Evolutionary conservation across 2,888 invertebrate genomes (phyloP), one percentile per base, ranked within the genome.

Genomic region (Eristalis arbustorum): DNA sequence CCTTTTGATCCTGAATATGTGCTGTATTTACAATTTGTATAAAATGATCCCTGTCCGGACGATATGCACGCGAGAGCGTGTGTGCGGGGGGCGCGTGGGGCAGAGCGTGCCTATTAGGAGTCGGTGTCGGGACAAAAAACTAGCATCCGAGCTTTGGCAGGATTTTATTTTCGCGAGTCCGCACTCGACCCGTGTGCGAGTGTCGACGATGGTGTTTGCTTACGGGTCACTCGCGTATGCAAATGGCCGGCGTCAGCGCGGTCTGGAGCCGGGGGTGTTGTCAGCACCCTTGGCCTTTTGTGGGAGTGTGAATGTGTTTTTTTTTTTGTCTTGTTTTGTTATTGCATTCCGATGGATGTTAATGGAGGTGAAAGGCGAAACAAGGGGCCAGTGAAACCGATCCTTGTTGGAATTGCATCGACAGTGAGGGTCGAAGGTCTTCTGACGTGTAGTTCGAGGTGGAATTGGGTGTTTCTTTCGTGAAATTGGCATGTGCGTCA

Each of bases 1-100:
- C 83, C 83, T 83, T 87, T 83, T 87, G 83, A 83, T 87, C 87
- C 87, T 83, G 87, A 83, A 83, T 87, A 83, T 83, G 72, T 68
- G 71, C 76, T 71, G 72, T 87, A 79, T 87, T 87, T 83, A 83
- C 87, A 87, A 87, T 87, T 87, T 83, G 87, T 87, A 87, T 75
- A 83, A 83, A 87, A 74, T 83, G 87, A 87, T 78, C 87, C 79
- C 64, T 72, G 71, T 79, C 63, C 78, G 74, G 62, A 18, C 49
- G 71, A 74, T 71, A 25, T 25, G 59, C 68, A 64, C 18, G 37
- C 37, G 69, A 57, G 61, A 64, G 73, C 61, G 64, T 23, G 23
- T 23, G 66, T n/a, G n/a, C n/a, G n/a, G n/a, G n/a, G n/a, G n/a
- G n/a, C 63, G 56, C 66, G 49, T 18, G 59, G 25, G 22, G 57